Base-by-base conservation (phyloP, 2,888 invertebrate genomes). In the Dasypogon diadema region DNA sequence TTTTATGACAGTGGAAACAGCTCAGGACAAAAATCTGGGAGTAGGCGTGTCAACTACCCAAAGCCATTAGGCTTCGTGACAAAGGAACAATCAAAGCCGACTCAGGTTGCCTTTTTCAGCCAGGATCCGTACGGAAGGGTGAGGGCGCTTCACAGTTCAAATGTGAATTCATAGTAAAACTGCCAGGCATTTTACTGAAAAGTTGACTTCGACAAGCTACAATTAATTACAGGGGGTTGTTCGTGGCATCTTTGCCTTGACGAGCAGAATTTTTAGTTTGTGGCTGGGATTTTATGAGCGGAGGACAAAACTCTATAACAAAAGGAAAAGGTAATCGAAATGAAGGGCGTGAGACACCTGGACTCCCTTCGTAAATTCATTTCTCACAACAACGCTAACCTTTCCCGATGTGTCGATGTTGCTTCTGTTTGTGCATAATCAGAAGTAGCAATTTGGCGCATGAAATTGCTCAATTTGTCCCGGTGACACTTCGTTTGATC, bases 361-460 rank as follows among this genome's bases (percentile, higher is more conserved):
- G 74, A 74, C 22, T 74, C 51, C 46, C 16, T 74, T 54, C 54
- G 5, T 18, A 21, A 48, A 24, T 68, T 48, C 2, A 68, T 34
- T 22, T 68, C n/a, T n/a, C 22, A 42, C 42, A 42, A 22, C 21
- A 22, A 16, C 18, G 14, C 21, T 8, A n/a, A 42, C 37, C 42
- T n/a, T 8, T 1, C 56, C 37, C 2, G 42, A 24, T 21, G 16
- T 16, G 48, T 3, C n/a, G n/a, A 14, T 42, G 24, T 22, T 21
- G 75, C 65, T 55, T 55, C 60, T 70, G 54, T 70, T 70, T 70
- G 54, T 46, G 73, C 48, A 48, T 65, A 46, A 76, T 75, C 78
- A 79, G 81, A 84, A 81, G 82, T 80, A 81, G 81, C 84, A 86
- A 85, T 85, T 86, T 85, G 85, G 84, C 84, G 86, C 86, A 84